A percentile compares a stretch with the other conserved stretches of the same genome.
phyloP scores from a whole-genome alignment of 1,140 invertebrate genomes.

The Drosophila navojoa region DNA sequence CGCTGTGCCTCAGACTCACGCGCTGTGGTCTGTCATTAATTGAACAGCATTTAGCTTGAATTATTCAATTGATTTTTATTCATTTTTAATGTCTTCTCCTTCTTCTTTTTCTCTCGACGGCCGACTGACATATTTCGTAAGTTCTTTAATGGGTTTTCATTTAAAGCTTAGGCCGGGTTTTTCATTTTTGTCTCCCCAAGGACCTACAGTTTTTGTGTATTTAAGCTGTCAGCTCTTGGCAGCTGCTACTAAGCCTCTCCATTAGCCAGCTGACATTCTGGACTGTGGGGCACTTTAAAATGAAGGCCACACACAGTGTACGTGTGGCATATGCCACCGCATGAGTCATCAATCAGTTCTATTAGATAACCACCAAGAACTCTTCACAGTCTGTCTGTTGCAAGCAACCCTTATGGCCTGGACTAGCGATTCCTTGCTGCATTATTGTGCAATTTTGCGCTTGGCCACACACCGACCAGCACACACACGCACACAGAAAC shows the following conservation, averaged over 20 bases:
- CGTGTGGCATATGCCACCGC: constrained; percentile 54
- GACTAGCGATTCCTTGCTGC: constrained; percentile 32
- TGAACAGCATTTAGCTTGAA: constrained; percentile 75
- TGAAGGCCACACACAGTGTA: constrained; percentile 3
- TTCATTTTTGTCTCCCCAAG: constrained; percentile 17
- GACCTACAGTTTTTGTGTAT: constrained; percentile 8
- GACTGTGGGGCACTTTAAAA: constrained; percentile 22
- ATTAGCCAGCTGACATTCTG: constrained; percentile 37
- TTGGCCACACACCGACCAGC: constrained; percentile 30
- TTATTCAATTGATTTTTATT: constrained; percentile 81
- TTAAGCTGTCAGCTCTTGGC: constrained; percentile 32
- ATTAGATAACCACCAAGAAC: constrained; percentile 64
- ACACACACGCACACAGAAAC: background rate
- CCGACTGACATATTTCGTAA: constrained; percentile 47
- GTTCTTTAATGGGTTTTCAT: constrained; percentile 50
- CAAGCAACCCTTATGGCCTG: constrained; percentile 28
- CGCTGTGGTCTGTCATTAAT: constrained; percentile 61
- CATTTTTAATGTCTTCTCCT: constrained; percentile 56
- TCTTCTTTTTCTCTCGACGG: constrained; percentile 18
- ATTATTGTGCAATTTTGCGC: constrained; percentile 56
- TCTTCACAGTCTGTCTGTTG: constrained; percentile 39
- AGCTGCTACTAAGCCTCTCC: constrained; percentile 48
- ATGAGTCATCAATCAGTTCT: constrained; percentile 72
- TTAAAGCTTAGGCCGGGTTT: constrained; percentile 56
- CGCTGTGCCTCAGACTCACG: constrained; percentile 9